A percentile compares a stretch with the other conserved stretches of the same genome.
These are phyloP conservation scores for Drosophila paulistorum DNA, from an alignment of 1,140 invertebrate species.

Conservation along the genomic window DNA sequence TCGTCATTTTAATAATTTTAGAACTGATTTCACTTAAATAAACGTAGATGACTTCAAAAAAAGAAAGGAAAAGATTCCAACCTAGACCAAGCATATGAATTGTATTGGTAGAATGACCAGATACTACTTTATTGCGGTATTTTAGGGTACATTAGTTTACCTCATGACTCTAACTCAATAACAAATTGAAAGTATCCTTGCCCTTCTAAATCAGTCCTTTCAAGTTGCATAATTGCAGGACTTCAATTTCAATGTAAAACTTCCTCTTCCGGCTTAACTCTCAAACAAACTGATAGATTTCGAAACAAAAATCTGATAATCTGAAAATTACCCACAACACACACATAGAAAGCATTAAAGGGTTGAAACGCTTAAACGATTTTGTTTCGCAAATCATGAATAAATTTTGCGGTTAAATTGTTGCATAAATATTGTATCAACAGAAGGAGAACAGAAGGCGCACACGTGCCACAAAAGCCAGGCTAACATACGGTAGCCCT, in stretches of 20 bases:
- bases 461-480: slow-evolving; percentile 58
- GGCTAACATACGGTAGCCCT: slow-evolving; percentile 67
- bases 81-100: no score
- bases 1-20: no score
- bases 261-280: background rate
- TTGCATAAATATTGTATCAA: slow-evolving; percentile 78
- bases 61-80: no score
- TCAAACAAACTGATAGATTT: background rate
- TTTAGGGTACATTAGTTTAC: no score
- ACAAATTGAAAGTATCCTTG: background rate
- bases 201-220: background rate
- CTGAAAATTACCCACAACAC: slow-evolving; percentile 76
- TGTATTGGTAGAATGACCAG: no score
- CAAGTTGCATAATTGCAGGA: background rate
- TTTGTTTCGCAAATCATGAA: slow-evolving; percentile 74
- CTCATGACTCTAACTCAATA: no score
- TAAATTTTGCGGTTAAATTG: slow-evolving; percentile 82
- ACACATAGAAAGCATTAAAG: slow-evolving; percentile 33
- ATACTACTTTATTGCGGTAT: no score
- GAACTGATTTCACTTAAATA: no score
- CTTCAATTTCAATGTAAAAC: background rate
- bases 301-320: slow-evolving; percentile 77
- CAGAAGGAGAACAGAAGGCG: slow-evolving; percentile 44
- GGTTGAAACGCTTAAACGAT: slow-evolving; percentile 66
- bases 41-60: no score